Percentiles rank a stretch among this genome's conserved stretches.
Evolutionary conservation across 2,888 invertebrate genomes (phyloP).

Genomic region (Orgyia antiqua): DNA sequence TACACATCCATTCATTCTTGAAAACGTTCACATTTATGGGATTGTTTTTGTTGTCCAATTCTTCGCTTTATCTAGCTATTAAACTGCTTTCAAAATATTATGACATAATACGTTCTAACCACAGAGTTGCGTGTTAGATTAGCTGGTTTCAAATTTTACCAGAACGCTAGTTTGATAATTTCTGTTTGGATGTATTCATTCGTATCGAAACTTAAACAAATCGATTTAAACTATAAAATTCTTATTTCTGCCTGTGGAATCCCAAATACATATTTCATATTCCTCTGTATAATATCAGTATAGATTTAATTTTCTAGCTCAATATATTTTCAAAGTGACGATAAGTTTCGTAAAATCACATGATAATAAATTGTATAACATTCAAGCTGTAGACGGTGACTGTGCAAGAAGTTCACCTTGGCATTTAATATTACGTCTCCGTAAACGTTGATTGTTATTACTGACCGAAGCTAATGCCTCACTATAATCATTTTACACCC

Average conservation of each 20-base stretch:
- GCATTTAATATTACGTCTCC: conserved; percentile 55
- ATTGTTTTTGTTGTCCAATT: conserved; percentile 25
- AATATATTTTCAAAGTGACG: too few species aligned
- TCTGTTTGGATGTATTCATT: too few species aligned
- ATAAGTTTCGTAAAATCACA: too few species aligned
- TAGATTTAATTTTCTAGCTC: too few species aligned
- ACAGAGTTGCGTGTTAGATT: background rate
- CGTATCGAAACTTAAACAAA: too few species aligned
- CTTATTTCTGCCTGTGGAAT: too few species aligned
- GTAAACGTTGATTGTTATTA: conserved; percentile 34
- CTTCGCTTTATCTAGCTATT: conserved; percentile 17
- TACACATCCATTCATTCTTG: too few species aligned
- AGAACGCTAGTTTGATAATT: background rate
- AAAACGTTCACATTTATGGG: too few species aligned
- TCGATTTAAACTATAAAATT: too few species aligned
- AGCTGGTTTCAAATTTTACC: background rate
- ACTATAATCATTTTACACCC: too few species aligned
- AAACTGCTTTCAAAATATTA: conserved; percentile 26
- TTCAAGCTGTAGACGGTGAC: conserved; percentile 41
- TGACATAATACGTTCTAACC: conserved; percentile 17
- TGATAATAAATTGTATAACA: conserved; percentile 28
- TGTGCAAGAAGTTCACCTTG: conserved; percentile 63
- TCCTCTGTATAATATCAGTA: too few species aligned
- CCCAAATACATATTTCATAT: too few species aligned
- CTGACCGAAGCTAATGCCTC: conserved; percentile 25